Evolutionary conservation across 2,113 vertebrate genomes (phyloP).

Genomic region (Poeciliopsis occidentalis): DNA sequence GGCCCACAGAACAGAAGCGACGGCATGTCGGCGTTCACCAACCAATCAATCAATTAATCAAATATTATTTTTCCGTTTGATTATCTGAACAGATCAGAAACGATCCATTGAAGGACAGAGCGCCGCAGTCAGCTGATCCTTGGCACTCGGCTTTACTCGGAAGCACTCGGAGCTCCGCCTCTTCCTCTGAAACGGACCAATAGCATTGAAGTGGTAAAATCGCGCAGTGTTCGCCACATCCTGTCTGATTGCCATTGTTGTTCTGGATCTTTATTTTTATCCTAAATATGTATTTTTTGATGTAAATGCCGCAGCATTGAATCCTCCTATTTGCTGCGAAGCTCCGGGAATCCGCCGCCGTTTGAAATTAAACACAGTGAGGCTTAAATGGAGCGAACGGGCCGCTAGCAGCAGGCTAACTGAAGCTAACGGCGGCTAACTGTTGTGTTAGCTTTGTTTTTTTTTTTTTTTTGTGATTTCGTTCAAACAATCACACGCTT

Average conservation of each 20-base stretch:
- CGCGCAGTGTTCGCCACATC: conserved; percentile 38
- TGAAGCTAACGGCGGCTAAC: conserved; percentile 55
- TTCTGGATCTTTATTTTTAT: not conserved
- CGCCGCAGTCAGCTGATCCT: conserved; percentile 59
- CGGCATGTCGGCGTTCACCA: conserved; percentile 71
- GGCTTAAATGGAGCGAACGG: conserved; percentile 28
- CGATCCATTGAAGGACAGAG: conserved; percentile 13
- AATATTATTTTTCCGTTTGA: not conserved
- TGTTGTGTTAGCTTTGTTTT: conserved; percentile 19
- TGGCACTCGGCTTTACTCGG: conserved; percentile 44
- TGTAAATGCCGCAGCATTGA: not conserved
- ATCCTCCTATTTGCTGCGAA: not conserved
- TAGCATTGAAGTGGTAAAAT: conserved; percentile 23
- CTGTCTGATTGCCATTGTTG: conserved; percentile 49
- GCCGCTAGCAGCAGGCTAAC: conserved; percentile 25
- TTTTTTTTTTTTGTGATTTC: conserved; percentile 41
- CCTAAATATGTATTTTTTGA: conserved; percentile 18
- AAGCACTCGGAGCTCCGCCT: conserved; percentile 22
- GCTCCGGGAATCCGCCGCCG: not conserved
- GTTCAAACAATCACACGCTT: not conserved
- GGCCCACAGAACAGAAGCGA: conserved; percentile 92
- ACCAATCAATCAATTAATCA: not conserved
- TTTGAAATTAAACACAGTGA: fast-evolving
- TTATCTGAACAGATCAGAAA: not conserved
- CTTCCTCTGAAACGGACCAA: conserved; percentile 49